phyloP scores from a whole-genome alignment of 2,797 vertebrate genomes.

The Myoxocephalus aenaeus region DNA sequence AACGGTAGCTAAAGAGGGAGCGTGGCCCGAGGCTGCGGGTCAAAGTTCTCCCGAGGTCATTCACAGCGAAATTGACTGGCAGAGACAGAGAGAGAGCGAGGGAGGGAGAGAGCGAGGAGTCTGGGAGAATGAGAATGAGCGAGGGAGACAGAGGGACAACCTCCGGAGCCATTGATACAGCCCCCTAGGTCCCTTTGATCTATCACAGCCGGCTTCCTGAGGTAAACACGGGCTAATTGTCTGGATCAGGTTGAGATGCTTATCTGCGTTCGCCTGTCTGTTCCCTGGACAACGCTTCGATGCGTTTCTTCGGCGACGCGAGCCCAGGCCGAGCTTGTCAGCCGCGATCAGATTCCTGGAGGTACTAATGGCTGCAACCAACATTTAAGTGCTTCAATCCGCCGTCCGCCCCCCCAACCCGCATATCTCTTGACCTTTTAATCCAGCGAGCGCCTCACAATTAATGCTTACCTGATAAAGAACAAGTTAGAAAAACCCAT shows the following conservation, averaged over 20 bases:
- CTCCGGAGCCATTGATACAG: slow-evolving; percentile 76
- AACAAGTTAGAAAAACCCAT: slow-evolving; percentile 53
- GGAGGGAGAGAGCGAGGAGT: slow-evolving; percentile 6
- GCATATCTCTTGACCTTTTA: slow-evolving; percentile 76
- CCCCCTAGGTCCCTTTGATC: slow-evolving; percentile 84
- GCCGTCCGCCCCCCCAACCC: slow-evolving; percentile 7
- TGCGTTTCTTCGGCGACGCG: slow-evolving; percentile 79
- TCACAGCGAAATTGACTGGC: slow-evolving; percentile 36
- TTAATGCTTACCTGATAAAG: slow-evolving; percentile 77
- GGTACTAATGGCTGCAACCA: slow-evolving; percentile 32
- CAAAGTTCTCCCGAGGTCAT: slow-evolving; percentile 64
- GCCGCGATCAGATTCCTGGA: slow-evolving; percentile 76
- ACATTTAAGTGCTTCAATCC: slow-evolving; percentile 39
- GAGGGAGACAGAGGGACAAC: slow-evolving; percentile 61
- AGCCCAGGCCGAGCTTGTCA: slow-evolving; percentile 81
- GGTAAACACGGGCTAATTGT: slow-evolving; percentile 94
- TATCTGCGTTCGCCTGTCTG: slow-evolving; percentile 80
- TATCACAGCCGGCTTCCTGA: slow-evolving; percentile 80
- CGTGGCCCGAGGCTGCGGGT: slow-evolving; percentile 54
- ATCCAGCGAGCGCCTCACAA: slow-evolving; percentile 69
- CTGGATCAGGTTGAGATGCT: slow-evolving; percentile 88
- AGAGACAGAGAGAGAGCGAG: slow-evolving; percentile 32
- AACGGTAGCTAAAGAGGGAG: slow-evolving; percentile 45
- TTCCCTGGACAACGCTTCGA: slow-evolving; percentile 81
- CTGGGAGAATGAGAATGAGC: slow-evolving; percentile 47